These are phyloP conservation scores for Ochropleura plecta DNA, from an alignment of 2,888 invertebrate species.

Conservation along the genomic window DNA sequence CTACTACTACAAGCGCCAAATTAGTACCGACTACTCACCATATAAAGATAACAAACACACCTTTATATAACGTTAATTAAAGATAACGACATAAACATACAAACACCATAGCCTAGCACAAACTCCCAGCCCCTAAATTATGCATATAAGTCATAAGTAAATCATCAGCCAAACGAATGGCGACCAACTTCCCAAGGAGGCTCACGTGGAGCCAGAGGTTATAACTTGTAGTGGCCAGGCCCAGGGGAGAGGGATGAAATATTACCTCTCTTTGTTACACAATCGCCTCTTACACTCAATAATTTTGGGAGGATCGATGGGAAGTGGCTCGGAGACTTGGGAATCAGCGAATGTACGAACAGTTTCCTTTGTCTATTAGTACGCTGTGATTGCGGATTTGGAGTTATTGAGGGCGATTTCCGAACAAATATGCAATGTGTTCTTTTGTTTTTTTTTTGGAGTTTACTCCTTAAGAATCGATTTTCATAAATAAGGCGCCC, in stretches of 20 bases:
- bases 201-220: constrained; percentile 40
- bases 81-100: constrained; percentile 4
- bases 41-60: not conserved
- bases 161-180: constrained; percentile 48
- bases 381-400: constrained; percentile 31
- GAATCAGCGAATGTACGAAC: constrained; percentile 43
- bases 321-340: constrained; percentile 48
- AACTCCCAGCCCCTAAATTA: constrained; percentile 20
- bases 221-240: constrained; percentile 52
- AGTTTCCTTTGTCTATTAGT: constrained; percentile 52
- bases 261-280: constrained; percentile 65
- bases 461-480: too few relatives aligned
- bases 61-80: not conserved
- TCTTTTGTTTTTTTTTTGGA: not conserved
- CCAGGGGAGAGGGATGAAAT: constrained; percentile 60
- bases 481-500: too few relatives aligned
- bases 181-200: constrained; percentile 46
- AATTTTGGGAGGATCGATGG: constrained; percentile 61
- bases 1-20: not conserved
- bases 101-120: constrained; percentile 14
- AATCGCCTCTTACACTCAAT: constrained; percentile 63
- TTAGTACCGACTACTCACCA: not conserved
- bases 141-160: constrained; percentile 49
- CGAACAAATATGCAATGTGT: constrained; percentile 5
- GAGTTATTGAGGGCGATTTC: constrained; percentile 17